A percentile compares a stretch with the other conserved stretches of the same genome.
Evolutionary conservation across 2,888 invertebrate species (phyloP).

Genomic region (Ophioninae sp.): DNA sequence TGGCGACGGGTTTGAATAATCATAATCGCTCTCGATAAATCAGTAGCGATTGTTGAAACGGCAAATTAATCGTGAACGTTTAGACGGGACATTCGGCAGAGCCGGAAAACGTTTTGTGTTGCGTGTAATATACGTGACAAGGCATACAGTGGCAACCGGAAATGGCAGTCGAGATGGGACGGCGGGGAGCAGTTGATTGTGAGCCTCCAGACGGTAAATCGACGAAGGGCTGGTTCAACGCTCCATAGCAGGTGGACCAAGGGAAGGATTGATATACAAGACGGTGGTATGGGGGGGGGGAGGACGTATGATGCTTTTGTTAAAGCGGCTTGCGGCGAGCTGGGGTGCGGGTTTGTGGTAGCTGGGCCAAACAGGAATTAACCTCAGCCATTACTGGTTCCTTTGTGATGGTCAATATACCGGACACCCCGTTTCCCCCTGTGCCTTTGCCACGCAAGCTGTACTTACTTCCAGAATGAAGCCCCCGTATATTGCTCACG

Average conservation of each 20-base stretch:
- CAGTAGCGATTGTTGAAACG: not conserved
- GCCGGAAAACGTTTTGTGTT: slow-evolving; percentile 23
- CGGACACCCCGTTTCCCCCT: too few species aligned
- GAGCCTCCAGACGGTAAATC: slow-evolving; percentile 12
- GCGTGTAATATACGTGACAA: not conserved
- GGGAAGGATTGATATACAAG: slow-evolving; percentile 37
- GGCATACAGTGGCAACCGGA: slow-evolving; percentile 7
- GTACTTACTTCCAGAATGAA: slow-evolving; percentile 52
- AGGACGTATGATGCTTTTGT: slow-evolving; percentile 28
- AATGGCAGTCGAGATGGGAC: too few species aligned
- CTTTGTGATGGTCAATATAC: slow-evolving; percentile 71
- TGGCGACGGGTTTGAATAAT: not conserved
- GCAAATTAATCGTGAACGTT: slow-evolving; percentile 19
- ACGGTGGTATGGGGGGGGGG: not conserved
- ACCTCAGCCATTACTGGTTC: slow-evolving; percentile 72
- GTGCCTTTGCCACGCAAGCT: slow-evolving; percentile 57
- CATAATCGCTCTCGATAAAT: slow-evolving; percentile 1
- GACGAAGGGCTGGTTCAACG: slow-evolving; percentile 30
- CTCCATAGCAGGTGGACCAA: slow-evolving; percentile 18
- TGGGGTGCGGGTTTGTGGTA: slow-evolving; percentile 66
- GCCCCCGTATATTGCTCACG: slow-evolving; percentile 27
- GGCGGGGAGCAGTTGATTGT: too few species aligned
- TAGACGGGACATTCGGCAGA: slow-evolving; percentile 27
- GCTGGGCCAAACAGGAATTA: slow-evolving; percentile 71
- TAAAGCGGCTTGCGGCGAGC: slow-evolving; percentile 58